phyloP scores from a whole-genome alignment of 1,140 invertebrate genomes.

The Lepidostoma basale region DNA sequence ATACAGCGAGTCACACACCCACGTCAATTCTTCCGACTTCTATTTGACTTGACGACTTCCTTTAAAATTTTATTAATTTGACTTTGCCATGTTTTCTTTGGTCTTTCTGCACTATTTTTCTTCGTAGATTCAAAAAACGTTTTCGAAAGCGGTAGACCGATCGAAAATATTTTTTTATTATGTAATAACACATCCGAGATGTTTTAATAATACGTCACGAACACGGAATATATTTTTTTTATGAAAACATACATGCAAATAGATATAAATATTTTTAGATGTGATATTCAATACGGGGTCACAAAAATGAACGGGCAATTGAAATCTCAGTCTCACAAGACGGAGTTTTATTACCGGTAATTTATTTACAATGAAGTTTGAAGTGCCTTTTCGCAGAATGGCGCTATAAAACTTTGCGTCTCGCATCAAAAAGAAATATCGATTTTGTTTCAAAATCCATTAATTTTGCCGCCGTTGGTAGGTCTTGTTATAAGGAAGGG shows the following conservation, averaged over 20 bases:
- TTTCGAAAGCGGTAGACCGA: too few relatives aligned
- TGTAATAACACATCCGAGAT: too few relatives aligned
- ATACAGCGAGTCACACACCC: too few relatives aligned
- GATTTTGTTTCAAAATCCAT: conserved; percentile 41
- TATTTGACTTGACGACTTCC: too few relatives aligned
- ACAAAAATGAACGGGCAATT: conserved; percentile 12
- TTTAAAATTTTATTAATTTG: too few relatives aligned
- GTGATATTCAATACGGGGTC: not conserved
- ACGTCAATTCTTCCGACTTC: too few relatives aligned
- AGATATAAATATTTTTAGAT: not conserved
- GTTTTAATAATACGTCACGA: too few relatives aligned
- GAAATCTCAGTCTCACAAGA: conserved; percentile 7
- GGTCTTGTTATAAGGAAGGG: conserved; percentile 4
- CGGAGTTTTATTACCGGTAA: conserved; percentile 27
- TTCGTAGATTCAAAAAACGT: too few relatives aligned
- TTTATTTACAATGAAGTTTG: conserved; percentile 35
- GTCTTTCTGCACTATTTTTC: too few relatives aligned
- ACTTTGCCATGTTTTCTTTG: too few relatives aligned
- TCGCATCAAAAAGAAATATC: conserved; percentile 39
- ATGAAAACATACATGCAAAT: not conserved
- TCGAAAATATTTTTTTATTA: too few relatives aligned
- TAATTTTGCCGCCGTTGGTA: conserved; percentile 23
- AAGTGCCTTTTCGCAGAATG: conserved; percentile 7
- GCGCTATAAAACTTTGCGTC: conserved; percentile 27
- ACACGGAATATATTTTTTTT: too few relatives aligned